Percentiles rank a stretch among this genome's conserved stretches.
Evolutionary conservation across 2,797 vertebrate species (phyloP).

Genomic region (Galagoides demidoff): DNA sequence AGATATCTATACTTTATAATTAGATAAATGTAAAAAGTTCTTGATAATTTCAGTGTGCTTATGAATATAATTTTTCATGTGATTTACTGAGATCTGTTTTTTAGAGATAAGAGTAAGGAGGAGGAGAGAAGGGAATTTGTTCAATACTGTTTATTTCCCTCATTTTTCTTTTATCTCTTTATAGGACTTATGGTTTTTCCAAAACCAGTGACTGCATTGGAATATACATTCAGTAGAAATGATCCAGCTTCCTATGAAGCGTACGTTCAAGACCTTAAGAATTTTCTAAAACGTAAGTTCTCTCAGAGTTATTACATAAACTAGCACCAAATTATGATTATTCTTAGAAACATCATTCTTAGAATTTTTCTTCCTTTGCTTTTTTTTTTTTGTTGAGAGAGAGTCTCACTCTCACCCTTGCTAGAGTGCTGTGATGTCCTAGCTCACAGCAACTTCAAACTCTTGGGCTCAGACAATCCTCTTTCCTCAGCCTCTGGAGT

Average conservation of each 20-base stretch:
- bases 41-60: conserved; percentile 6
- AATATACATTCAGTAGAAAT: conserved; percentile 90
- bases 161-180: conserved; percentile 67
- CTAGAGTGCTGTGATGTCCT: too few species aligned
- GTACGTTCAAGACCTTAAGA: conserved; percentile 89
- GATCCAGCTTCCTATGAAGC: conserved; percentile 85
- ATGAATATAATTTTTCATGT: background rate
- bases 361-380: background rate
- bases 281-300: conserved; percentile 92
- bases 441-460: too few species aligned
- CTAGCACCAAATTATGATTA: background rate
- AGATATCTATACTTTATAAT: conserved; percentile 14
- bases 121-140: background rate
- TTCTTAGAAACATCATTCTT: background rate
- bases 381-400: too few species aligned
- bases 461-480: too few species aligned
- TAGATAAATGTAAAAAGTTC: conserved; percentile 36
- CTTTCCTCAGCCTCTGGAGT: too few species aligned
- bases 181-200: conserved; percentile 95
- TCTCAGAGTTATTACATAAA: conserved; percentile 41
- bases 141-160: conserved; percentile 63
- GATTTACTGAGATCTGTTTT: conserved; percentile 2
- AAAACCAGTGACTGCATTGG: conserved; percentile 88
- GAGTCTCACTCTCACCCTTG: too few species aligned
- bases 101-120: conserved; percentile 32